Conservation (phyloP, 2,113 vertebrate species). For the Irena cyanogastra region DNA sequence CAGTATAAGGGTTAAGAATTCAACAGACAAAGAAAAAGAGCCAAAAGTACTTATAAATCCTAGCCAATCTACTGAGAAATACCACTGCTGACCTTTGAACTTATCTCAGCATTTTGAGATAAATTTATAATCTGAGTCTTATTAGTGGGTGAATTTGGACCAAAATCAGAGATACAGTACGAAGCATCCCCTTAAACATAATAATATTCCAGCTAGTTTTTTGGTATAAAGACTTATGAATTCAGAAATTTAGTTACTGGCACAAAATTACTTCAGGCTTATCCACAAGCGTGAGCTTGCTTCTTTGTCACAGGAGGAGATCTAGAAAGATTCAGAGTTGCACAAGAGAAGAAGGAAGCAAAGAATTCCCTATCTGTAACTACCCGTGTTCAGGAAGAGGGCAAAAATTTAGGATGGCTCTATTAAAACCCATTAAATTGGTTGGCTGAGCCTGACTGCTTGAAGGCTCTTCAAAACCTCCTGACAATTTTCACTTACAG, state of each 20-base stretch:
- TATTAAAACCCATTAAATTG: neutral
- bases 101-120: neutral
- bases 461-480: neutral
- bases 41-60: neutral
- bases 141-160: neutral
- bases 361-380: neutral
- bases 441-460: neutral
- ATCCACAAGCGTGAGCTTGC: neutral
- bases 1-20: neutral
- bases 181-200: neutral
- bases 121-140: neutral
- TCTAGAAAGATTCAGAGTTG: neutral
- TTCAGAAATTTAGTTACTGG: neutral
- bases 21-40: neutral
- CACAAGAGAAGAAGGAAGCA: neutral
- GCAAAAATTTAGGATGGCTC: neutral
- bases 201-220: neutral
- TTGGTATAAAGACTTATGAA: neutral
- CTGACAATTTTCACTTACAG: neutral
- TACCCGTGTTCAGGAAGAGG: rapidly evolving
- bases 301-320: neutral
- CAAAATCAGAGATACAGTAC: neutral
- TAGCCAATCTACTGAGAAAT: neutral
- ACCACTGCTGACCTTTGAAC: neutral
- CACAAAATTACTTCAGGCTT: neutral